Evolutionary conservation across 2,888 invertebrate species (phyloP).

Genomic region (Ophion ellenae): DNA sequence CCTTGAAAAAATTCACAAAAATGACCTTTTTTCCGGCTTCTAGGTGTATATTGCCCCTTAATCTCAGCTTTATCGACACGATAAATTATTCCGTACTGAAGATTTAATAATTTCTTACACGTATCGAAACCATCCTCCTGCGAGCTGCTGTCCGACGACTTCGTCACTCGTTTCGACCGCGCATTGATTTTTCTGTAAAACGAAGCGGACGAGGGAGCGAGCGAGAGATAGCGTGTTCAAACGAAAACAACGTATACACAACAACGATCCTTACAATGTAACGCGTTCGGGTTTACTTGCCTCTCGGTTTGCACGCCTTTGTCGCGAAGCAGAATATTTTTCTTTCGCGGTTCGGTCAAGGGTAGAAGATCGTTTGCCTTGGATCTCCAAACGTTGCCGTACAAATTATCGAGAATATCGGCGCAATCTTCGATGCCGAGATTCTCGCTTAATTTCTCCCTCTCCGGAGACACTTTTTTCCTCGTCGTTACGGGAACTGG

Average conservation of each 20-base stretch:
- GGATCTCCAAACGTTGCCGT: slow-evolving; percentile 86
- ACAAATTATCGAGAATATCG: slow-evolving; percentile 84
- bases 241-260: slow-evolving; percentile 16
- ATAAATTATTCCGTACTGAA: neutral
- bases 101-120: slow-evolving; percentile 67
- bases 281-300: slow-evolving; percentile 61
- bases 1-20: too few species aligned
- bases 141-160: slow-evolving; percentile 64
- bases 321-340: slow-evolving; percentile 63
- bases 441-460: slow-evolving; percentile 34
- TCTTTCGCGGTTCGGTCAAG: slow-evolving; percentile 74
- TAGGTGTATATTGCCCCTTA: too few species aligned
- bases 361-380: slow-evolving; percentile 77
- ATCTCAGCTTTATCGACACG: neutral
- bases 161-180: slow-evolving; percentile 49
- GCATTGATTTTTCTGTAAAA: slow-evolving; percentile 70
- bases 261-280: slow-evolving; percentile 11
- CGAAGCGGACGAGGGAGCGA: neutral
- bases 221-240: neutral
- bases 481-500: neutral
- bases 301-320: slow-evolving; percentile 78
- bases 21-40: too few species aligned
- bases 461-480: neutral
- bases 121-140: slow-evolving; percentile 69
- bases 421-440: slow-evolving; percentile 74